These are phyloP conservation scores for Bryconaethiops microstoma DNA, from an alignment of 2,797 vertebrate genomes.

Conservation along the genomic window DNA sequence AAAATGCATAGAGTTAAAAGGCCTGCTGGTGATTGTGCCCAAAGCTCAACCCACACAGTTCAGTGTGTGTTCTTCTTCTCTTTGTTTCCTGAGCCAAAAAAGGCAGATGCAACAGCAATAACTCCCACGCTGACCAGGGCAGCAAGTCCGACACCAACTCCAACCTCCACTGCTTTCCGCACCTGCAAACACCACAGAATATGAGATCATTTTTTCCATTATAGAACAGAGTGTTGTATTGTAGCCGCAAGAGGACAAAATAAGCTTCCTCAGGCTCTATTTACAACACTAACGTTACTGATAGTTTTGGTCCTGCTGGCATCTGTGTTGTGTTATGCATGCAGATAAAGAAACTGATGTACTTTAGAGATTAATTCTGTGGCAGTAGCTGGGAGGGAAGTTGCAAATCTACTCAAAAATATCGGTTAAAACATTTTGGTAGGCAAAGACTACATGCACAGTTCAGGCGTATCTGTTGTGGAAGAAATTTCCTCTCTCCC, in stretches of 20 bases:
- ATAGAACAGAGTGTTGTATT: not conserved
- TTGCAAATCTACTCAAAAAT: not conserved
- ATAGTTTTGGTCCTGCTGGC: not conserved
- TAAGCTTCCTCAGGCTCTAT: not conserved
- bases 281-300: no score
- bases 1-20: conserved; percentile 13
- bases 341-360: not conserved
- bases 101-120: conserved; percentile 47
- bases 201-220: not conserved
- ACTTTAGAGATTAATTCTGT: not conserved
- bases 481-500: no score
- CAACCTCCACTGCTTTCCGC: conserved; percentile 56
- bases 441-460: no score
- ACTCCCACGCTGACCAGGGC: conserved; percentile 40
- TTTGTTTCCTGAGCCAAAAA: conserved; percentile 63
- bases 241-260: not conserved
- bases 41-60: conserved; percentile 28
- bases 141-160: conserved; percentile 23
- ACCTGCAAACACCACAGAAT: conserved; percentile 65
- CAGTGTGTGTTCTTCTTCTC: conserved; percentile 60
- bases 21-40: conserved; percentile 51
- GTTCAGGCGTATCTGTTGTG: not conserved
- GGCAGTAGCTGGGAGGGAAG: not conserved
- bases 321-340: not conserved
- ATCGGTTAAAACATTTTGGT: not conserved